Conservation (phyloP, 2,113 vertebrate species). For the Megaptera novaeangliae region DNA sequence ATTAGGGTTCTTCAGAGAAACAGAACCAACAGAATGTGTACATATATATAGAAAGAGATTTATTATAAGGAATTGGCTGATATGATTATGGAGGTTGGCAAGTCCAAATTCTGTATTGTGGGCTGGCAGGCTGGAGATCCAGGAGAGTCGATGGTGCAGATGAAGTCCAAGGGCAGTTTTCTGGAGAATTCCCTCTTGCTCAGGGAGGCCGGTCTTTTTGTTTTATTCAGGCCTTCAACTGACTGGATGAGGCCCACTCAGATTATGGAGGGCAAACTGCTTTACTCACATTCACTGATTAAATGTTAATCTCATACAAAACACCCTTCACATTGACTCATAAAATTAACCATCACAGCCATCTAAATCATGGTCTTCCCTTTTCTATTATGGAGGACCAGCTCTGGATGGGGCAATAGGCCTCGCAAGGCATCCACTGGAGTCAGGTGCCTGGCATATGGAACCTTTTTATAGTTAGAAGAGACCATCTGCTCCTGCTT, state of each 20-base stretch:
- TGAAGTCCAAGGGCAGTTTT: not conserved
- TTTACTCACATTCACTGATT: not conserved
- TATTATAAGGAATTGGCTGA: not conserved
- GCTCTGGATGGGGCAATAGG: not conserved
- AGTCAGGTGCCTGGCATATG: not conserved
- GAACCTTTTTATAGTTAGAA: not conserved
- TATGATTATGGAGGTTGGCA: not conserved
- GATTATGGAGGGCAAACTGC: not conserved
- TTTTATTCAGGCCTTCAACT: not conserved
- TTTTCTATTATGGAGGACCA: not conserved
- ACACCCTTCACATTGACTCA: not conserved
- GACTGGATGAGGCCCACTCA: not conserved
- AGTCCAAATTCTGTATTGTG: not conserved
- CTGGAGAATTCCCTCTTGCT: not conserved
- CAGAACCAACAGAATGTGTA: not conserved
- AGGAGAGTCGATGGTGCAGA: not conserved
- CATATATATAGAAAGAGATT: not conserved
- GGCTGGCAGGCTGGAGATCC: not conserved
- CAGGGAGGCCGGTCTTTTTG: not conserved
- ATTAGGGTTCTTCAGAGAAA: not conserved
- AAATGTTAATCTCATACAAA: not conserved
- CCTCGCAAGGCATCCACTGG: not conserved
- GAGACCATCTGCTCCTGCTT: constrained; percentile 2
- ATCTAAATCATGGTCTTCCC: not conserved
- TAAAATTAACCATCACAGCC: not conserved